Conservation (phyloP, 2,888 invertebrate species). For the Erannis defoliaria region DNA sequence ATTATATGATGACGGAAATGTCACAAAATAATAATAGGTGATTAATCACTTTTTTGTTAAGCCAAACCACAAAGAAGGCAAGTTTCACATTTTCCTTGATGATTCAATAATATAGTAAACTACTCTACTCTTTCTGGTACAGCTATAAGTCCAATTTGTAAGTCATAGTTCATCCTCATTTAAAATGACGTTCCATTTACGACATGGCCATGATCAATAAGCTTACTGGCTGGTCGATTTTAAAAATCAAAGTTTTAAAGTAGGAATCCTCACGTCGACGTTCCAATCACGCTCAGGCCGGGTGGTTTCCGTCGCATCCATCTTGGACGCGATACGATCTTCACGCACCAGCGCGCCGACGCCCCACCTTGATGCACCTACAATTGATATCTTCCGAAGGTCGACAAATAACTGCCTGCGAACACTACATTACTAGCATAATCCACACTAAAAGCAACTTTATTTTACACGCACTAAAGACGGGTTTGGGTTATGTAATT, state of each 20-base stretch:
- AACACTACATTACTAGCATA: constrained; percentile 37
- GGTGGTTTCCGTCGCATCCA: constrained; percentile 57
- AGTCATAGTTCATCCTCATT: too few species aligned
- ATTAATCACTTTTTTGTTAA: constrained; percentile 21
- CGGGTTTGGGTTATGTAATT: constrained; percentile 4
- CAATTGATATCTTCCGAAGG: constrained; percentile 85
- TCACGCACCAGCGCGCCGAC: constrained; percentile 64
- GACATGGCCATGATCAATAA: neutral
- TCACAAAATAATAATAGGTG: constrained; percentile 28
- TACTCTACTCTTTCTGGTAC: too few species aligned
- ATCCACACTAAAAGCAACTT: constrained; percentile 2
- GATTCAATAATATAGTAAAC: too few species aligned
- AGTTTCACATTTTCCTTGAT: neutral
- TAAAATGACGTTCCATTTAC: neutral
- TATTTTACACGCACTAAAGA: constrained; percentile 9
- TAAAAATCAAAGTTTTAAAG: constrained; percentile 33
- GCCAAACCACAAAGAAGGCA: neutral
- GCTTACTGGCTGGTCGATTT: constrained; percentile 16
- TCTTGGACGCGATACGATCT: constrained; percentile 70
- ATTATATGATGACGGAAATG: constrained; percentile 48
- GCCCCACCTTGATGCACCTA: constrained; percentile 63
- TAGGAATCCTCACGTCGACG: constrained; percentile 38
- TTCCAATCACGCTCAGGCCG: constrained; percentile 36
- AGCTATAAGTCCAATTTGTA: too few species aligned
- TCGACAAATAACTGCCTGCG: constrained; percentile 73